phyloP scores from a whole-genome alignment of 2,888 invertebrate species.

The Diabrotica balteata region DNA sequence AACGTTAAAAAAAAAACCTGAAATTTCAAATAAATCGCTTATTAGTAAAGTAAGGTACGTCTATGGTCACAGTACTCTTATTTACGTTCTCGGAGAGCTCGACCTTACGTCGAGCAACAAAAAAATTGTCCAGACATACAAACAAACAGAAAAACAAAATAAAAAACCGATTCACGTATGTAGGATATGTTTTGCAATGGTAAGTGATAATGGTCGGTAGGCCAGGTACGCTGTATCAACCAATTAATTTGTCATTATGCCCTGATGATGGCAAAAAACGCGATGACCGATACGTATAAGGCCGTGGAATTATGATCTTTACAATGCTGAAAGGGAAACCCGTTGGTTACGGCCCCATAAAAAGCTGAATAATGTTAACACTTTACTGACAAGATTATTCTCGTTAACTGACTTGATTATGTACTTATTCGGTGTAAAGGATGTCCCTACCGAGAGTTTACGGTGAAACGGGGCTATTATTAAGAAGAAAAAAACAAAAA shows the following conservation, averaged over 20 bases:
- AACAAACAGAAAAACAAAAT: slow-evolving; percentile 4
- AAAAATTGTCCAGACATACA: slow-evolving; percentile 17
- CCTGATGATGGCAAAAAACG: slow-evolving; percentile 16
- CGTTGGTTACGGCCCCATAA: slow-evolving; percentile 12
- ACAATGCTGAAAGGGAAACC: slow-evolving; percentile 23
- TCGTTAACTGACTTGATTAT: slow-evolving; percentile 9
- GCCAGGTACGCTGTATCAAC: slow-evolving; percentile 22
- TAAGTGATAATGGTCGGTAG: slow-evolving; percentile 32
- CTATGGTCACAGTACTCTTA: too few species aligned
- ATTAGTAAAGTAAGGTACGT: too few species aligned
- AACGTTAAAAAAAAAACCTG: too few species aligned
- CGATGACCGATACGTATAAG: slow-evolving; percentile 12
- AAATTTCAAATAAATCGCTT: too few species aligned
- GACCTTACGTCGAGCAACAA: slow-evolving; percentile 10
- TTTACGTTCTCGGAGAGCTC: not conserved
- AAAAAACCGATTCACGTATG: slow-evolving; percentile 5
- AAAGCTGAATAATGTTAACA: slow-evolving; percentile 22
- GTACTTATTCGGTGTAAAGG: not conserved
- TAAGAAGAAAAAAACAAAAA: too few species aligned
- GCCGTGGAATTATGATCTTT: slow-evolving; percentile 22
- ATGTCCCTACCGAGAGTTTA: not conserved
- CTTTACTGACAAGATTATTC: slow-evolving; percentile 21
- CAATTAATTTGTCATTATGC: slow-evolving; percentile 31
- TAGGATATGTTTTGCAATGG: slow-evolving; percentile 13
- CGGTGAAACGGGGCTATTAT: not conserved